Conservation (phyloP, 2,888 invertebrate genomes). For the Argynnis bischoffii region DNA sequence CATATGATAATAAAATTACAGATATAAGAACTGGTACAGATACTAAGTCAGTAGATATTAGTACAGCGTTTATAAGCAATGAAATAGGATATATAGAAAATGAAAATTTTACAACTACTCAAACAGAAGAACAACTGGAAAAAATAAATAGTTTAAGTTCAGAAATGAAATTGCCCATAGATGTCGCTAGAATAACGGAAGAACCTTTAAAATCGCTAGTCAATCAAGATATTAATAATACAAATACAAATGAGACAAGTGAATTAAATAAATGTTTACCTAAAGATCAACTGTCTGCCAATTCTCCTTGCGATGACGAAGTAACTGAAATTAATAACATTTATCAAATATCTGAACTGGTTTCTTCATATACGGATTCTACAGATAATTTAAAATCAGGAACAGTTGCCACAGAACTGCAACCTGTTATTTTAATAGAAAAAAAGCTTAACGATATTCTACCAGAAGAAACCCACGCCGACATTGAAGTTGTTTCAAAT, state of each 20-base stretch:
- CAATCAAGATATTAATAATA: conserved; percentile 29
- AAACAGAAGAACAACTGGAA: conserved; percentile 13
- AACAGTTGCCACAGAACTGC: not conserved
- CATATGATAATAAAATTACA: conserved; percentile 71
- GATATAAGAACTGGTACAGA: conserved; percentile 64
- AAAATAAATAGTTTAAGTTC: conserved; percentile 5
- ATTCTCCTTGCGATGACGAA: not conserved
- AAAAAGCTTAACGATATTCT: not conserved
- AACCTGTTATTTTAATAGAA: not conserved
- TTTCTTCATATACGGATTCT: not conserved
- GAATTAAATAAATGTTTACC: conserved; percentile 5
- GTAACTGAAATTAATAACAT: not conserved
- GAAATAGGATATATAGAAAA: conserved; percentile 46
- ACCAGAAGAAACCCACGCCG: not conserved
- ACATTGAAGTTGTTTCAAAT: not conserved
- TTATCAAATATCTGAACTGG: not conserved
- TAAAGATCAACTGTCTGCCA: not conserved
- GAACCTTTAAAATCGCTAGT: conserved; percentile 33
- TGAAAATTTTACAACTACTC: conserved; percentile 31
- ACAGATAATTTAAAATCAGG: not conserved
- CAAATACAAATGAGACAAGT: not conserved
- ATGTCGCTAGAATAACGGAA: conserved; percentile 7
- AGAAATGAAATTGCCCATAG: conserved; percentile 1
- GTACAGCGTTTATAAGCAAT: conserved; percentile 40
- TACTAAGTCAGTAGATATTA: conserved; percentile 76